These are phyloP conservation scores for Ptychodera flava DNA, from an alignment of 35 echinoderm and acorn worm species.

Conservation along the genomic window DNA sequence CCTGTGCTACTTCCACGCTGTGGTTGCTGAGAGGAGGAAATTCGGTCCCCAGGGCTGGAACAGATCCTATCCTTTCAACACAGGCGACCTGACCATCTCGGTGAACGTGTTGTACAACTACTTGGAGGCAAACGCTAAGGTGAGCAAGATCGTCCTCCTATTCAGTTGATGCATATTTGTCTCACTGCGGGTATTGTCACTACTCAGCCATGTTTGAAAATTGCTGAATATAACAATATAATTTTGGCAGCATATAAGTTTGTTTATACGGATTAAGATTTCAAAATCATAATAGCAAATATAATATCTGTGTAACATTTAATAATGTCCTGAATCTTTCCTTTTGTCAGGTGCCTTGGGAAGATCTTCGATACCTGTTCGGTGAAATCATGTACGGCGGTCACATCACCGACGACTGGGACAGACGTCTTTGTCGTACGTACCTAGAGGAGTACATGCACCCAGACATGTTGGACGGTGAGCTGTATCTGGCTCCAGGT, in stretches of 20 bases:
- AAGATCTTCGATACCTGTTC: conserved; percentile 97
- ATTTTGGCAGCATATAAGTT: not conserved
- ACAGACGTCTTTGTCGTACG: conserved; percentile 81
- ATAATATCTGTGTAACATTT: too few species aligned
- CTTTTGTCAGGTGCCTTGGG: conserved; percentile 90
- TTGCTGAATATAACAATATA: too few species aligned
- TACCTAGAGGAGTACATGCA: conserved; percentile 99
- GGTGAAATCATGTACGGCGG: conserved; percentile 99
- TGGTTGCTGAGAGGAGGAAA: conserved; percentile 92
- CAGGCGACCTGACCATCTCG: conserved; percentile 94
- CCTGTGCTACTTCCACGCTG: conserved; percentile 99
- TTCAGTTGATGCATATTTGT: too few species aligned
- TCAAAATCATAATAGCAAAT: not conserved
- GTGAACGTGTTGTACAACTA: conserved; percentile 99
- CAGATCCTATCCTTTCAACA: conserved; percentile 93
- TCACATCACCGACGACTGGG: conserved; percentile 99
- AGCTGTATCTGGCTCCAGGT: conserved; percentile 84
- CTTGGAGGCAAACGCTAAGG: conserved; percentile 96
- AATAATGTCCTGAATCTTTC: too few species aligned
- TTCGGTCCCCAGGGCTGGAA: conserved; percentile 99
- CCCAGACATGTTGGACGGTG: conserved; percentile 95
- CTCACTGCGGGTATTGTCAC: not conserved
- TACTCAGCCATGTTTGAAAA: not conserved
- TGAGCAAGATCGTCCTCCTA: conserved; percentile 8
- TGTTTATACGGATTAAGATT: not conserved